These are phyloP conservation scores for Natator depressus DNA, from an alignment of 2,113 vertebrate species.

Conservation along the genomic window DNA sequence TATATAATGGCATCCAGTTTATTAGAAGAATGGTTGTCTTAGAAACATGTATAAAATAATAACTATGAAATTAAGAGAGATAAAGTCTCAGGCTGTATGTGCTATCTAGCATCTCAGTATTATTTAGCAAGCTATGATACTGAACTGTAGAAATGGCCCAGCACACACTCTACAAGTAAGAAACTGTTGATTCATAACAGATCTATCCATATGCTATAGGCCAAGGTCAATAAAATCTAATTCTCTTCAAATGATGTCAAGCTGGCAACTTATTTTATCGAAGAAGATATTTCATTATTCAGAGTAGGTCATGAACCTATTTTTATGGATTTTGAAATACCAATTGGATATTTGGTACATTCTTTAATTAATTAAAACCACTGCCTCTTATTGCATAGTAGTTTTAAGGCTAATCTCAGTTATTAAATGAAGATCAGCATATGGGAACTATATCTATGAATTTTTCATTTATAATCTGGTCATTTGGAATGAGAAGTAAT, in stretches of 20 bases:
- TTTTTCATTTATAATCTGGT: neutral
- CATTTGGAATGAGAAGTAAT: neutral
- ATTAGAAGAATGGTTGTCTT: conserved; percentile 1
- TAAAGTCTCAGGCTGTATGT: neutral
- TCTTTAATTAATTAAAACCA: conserved; percentile 39
- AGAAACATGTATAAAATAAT: neutral
- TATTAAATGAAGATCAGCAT: neutral
- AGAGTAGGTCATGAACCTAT: conserved; percentile 27
- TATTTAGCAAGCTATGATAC: neutral
- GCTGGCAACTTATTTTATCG: conserved; percentile 27
- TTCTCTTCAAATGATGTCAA: conserved; percentile 40
- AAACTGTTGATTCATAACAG: conserved; percentile 38
- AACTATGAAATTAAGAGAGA: neutral
- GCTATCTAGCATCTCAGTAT: neutral
- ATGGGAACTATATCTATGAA: neutral
- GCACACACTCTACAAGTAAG: neutral
- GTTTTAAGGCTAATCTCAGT: neutral
- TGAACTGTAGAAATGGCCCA: neutral
- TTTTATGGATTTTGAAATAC: conserved; percentile 19
- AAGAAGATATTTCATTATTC: conserved; percentile 26
- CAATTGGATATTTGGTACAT: neutral
- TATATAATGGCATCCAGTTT: neutral
- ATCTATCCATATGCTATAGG: neutral
- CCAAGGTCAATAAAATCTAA: conserved; percentile 46
- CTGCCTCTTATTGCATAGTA: neutral